Base-by-base conservation (phyloP, 2,888 invertebrate genomes). In the Chesias legatella region DNA sequence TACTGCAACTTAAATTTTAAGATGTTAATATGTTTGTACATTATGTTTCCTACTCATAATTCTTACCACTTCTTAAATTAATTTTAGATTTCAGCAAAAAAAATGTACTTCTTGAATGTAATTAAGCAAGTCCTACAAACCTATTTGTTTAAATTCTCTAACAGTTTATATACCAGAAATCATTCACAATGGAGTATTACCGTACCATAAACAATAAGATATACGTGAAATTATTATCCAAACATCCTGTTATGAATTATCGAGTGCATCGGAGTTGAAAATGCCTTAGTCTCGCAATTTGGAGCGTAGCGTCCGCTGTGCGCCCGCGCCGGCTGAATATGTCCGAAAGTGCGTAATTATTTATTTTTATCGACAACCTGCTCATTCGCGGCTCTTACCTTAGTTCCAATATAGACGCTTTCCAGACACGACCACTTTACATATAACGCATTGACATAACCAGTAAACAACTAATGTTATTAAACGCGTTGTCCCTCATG, bases 311-410 rank as follows among this genome's bases (percentile, higher is more conserved):
- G 70, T 55, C 58, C 63, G 61, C 67, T 60, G 74, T 62, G 72
- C 78, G 78, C 73, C 67, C 79, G 79, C 74, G 73, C 73, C 58
- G 62, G 67, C 58, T 75, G 68, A 60, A 63, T n/a, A 86, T 85
- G 86, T 63, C 75, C 63, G 68, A 79, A 81, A 82, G 85, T 86
- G 80, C 82, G 86, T 85, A 79, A 78, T 77, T 79, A 79, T 78
- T 76, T 78, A 80, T 84, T 81, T 72, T 73, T 71, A 76, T 63
- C 71, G 63, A 67, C 71, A 72, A 64, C 67, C 71, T 73, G 70
- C 63, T 72, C 72, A 71, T 71, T 68, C 67, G 61, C 67, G 67
- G 58, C 57, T 67, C 67, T 65, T 67, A 73, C 70, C 75, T 78
- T 83, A 84, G 81, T 85, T 71, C 70, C 69, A 63, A 72, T 73